Base-by-base conservation (phyloP, 2,888 invertebrate species). In the Pomacea canaliculata region DNA sequence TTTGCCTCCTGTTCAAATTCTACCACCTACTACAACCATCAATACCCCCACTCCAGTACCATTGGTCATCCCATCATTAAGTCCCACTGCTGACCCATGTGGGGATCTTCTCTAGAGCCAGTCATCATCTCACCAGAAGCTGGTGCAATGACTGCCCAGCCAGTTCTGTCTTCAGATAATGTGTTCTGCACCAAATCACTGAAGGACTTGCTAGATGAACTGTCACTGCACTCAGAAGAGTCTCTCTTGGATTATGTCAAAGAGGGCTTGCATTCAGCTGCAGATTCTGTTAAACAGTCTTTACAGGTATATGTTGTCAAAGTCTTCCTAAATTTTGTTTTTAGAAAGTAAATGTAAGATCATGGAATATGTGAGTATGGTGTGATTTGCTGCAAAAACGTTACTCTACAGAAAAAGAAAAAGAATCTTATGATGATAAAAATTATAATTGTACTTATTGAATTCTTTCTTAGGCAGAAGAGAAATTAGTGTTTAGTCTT, bases 1-100 rank as follows among this genome's bases (percentile, higher is more conserved):
- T 48, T 68, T 79, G 19, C 73, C 77, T 16, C 77, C 78, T 62
- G 81, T 87, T 48, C 85, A 84, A 70, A 78, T 87, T 19, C 81
- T 86, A 8, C 87, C 87, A 13, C 86, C 86, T 49, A 77, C 82
- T 12, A 70, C 81, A 56, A 83, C 84, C 74, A 81, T 82, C 9
- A 79, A 83, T 67, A 83, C 84, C 66, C 85, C 85, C 12, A 80
- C 82, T 46, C 85, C 86, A 19, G 84, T 87, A 7, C 87, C 87
- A n/a, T 70, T 87, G 19, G 69, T 87, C 7, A 82, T 87, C 10
- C 86, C 86, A 48, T 73, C 77, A 13, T 69, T 86, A 48, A 78
- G 81, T 48, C 82, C 82, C 23, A 78, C 77, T 27, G 62, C 79
- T 8, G 79, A 78, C 60, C 71, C 74, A 9, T 73, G 77, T 59